phyloP scores from a whole-genome alignment of 2,797 vertebrate genomes.

The Erethizon dorsatum region DNA sequence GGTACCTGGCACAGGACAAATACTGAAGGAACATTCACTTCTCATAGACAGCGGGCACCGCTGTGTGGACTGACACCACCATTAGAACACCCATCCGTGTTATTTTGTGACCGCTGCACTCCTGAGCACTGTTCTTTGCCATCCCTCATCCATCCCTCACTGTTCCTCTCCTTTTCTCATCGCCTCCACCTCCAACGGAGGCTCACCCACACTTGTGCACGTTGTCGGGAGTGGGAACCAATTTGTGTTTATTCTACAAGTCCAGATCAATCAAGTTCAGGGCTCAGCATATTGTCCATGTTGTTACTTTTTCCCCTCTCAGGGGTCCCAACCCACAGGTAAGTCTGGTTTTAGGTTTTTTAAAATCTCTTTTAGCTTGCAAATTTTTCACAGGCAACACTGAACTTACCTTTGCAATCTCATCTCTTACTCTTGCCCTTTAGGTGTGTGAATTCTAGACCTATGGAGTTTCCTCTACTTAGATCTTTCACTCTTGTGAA shows the following conservation, averaged over 20 bases:
- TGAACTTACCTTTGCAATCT: neutral
- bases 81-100: neutral
- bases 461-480: neutral
- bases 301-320: neutral
- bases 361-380: neutral
- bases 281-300: neutral
- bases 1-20: neutral
- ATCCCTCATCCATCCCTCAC: no score
- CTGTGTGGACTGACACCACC: neutral
- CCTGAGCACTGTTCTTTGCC: neutral
- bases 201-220: accelerated
- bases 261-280: no score
- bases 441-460: neutral
- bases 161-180: neutral
- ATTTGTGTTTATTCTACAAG: neutral
- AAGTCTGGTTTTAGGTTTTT: neutral
- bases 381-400: neutral
- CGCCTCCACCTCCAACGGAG: neutral
- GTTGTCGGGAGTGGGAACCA: neutral
- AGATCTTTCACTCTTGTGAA: neutral
- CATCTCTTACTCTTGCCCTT: neutral
- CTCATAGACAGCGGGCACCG: neutral
- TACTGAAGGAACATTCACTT: neutral
- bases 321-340: neutral
- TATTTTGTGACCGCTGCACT: neutral